A percentile compares a stretch with the other conserved stretches of the same genome.
These are phyloP conservation scores for Oscheius sp. DNA, from an alignment of 2,888 invertebrate species.

Conservation along the genomic window DNA sequence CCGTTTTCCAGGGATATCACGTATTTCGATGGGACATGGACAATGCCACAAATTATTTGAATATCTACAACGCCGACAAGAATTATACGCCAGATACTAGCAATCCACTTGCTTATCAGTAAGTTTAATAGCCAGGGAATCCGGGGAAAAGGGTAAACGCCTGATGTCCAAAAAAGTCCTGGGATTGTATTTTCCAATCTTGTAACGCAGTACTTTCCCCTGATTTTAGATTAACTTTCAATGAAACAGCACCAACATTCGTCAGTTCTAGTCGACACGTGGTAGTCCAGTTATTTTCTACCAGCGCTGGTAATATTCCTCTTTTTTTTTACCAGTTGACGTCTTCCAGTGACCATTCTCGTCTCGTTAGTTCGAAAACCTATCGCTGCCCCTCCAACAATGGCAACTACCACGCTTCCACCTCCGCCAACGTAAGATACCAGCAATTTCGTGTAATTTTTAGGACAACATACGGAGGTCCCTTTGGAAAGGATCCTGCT, in stretches of 20 bases:
- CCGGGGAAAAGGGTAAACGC: too few relatives aligned
- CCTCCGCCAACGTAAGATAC: neutral
- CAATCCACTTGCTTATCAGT: slow-evolving; percentile 2
- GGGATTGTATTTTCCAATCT: too few relatives aligned
- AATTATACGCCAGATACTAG: neutral
- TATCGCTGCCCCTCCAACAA: neutral
- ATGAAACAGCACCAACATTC: neutral
- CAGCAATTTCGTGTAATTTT: neutral
- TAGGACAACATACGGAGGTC: neutral
- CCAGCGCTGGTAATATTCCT: too few relatives aligned
- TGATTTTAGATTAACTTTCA: neutral
- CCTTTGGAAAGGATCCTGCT: neutral
- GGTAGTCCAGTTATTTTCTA: neutral
- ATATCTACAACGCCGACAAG: neutral
- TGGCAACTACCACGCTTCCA: neutral
- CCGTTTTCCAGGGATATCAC: neutral
- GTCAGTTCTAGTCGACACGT: neutral
- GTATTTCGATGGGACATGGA: neutral
- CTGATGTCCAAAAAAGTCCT: too few relatives aligned
- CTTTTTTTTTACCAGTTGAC: too few relatives aligned
- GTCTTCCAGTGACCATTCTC: too few relatives aligned
- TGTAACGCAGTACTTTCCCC: too few relatives aligned
- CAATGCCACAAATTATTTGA: neutral
- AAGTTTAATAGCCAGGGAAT: neutral
- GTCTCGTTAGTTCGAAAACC: neutral